These are phyloP conservation scores for Zingel zingel DNA, from an alignment of 2,113 vertebrate genomes.

Conservation along the genomic window DNA sequence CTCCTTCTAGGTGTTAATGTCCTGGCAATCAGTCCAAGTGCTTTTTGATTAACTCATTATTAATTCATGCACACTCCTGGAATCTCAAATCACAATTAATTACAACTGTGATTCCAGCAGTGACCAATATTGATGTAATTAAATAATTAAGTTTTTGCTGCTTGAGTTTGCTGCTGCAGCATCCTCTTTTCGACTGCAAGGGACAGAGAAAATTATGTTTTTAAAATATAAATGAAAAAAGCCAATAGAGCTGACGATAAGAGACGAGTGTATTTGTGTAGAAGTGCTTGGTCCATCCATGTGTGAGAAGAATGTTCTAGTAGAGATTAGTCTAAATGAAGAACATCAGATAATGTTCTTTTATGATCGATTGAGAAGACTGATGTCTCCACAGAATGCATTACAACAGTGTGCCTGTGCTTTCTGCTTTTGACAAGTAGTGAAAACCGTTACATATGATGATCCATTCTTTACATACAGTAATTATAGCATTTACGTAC, in stretches of 20 bases:
- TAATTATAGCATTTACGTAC: neutral
- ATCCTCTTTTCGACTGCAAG: constrained; percentile 48
- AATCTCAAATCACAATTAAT: constrained; percentile 84
- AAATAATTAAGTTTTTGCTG: constrained; percentile 77
- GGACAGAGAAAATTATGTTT: constrained; percentile 42
- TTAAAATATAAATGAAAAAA: constrained; percentile 59
- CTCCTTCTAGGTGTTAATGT: constrained; percentile 71
- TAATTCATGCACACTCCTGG: constrained; percentile 80
- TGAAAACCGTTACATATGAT: neutral
- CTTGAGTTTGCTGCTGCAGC: constrained; percentile 61
- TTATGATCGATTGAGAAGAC: constrained; percentile 34
- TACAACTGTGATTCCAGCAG: constrained; percentile 77
- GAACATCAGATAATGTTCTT: constrained; percentile 36
- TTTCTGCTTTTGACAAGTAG: constrained; percentile 14
- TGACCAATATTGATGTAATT: constrained; percentile 83
- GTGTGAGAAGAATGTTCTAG: constrained; percentile 22
- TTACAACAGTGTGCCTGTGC: neutral
- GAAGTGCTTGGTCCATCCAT: neutral
- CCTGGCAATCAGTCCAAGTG: constrained; percentile 78
- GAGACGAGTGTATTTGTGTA: neutral
- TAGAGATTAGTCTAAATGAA: constrained; percentile 31
- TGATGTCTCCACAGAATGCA: constrained; percentile 15
- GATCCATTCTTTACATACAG: neutral
- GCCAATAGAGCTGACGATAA: constrained; percentile 32
- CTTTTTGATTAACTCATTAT: constrained; percentile 84